Percentiles rank a stretch among this genome's conserved stretches.
These are phyloP conservation scores for Patella caerulea DNA, from an alignment of 2,888 invertebrate species.

Conservation along the genomic window DNA sequence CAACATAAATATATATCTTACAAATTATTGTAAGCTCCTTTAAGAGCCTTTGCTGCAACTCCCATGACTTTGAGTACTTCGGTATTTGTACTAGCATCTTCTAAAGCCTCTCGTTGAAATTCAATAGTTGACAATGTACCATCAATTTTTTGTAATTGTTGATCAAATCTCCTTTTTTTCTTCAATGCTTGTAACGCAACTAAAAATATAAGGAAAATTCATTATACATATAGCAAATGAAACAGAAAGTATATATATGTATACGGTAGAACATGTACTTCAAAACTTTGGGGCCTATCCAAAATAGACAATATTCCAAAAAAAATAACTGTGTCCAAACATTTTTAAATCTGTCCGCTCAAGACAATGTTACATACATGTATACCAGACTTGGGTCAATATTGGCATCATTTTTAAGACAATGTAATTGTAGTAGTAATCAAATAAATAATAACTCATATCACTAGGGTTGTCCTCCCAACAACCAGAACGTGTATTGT, in stretches of 20 bases:
- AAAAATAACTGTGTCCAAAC: no score
- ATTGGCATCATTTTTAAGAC: no score
- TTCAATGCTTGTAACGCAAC: constrained; percentile 97
- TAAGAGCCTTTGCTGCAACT: constrained; percentile 94
- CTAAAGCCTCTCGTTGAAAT: constrained; percentile 93
- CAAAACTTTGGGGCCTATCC: no score
- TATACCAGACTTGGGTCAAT: no score
- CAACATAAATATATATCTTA: constrained; percentile 52
- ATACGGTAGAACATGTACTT: no score
- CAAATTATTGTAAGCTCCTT: constrained; percentile 93
- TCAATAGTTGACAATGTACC: constrained; percentile 97
- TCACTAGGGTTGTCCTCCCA: no score
- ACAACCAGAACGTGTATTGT: no score
- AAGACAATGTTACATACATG: no score
- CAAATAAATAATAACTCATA: no score
- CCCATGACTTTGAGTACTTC: constrained; percentile 97
- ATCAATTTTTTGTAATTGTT: constrained; percentile 97
- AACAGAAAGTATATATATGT: not conserved
- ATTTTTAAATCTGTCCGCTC: no score
- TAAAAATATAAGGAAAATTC: constrained; percentile 35
- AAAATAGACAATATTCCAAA: no score
- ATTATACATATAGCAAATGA: not conserved
- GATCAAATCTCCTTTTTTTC: constrained; percentile 96
- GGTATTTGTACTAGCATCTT: constrained; percentile 97
- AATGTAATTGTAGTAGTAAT: no score